phyloP scores from a whole-genome alignment of 2,797 vertebrate genomes.

The Benthosema pterotum region DNA sequence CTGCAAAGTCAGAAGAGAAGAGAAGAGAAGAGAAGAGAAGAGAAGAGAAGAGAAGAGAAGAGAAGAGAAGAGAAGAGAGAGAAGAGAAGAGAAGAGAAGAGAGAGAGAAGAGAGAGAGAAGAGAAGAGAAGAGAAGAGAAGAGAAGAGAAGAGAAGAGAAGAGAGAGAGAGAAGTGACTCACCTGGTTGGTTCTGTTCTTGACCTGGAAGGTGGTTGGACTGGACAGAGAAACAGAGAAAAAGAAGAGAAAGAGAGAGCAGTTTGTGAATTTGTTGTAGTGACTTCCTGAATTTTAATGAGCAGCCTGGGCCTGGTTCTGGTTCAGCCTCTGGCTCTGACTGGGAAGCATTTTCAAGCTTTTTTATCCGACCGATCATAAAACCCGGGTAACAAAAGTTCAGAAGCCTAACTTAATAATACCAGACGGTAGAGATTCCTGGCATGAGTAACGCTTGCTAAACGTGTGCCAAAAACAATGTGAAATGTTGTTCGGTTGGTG shows the following conservation, averaged over 20 bases:
- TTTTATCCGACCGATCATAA: too few relatives aligned
- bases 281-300: too few relatives aligned
- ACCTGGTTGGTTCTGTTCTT: conserved; percentile 85
- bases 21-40: background rate
- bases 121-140: background rate
- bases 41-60: background rate
- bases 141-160: background rate
- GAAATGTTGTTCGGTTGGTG: too few relatives aligned
- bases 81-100: background rate
- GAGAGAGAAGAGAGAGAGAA: background rate
- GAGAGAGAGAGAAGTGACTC: too few relatives aligned
- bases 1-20: background rate
- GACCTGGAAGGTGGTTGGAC: conserved; percentile 89
- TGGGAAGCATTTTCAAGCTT: too few relatives aligned
- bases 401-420: too few relatives aligned
- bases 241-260: conserved; percentile 16
- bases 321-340: too few relatives aligned
- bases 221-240: conserved; percentile 64
- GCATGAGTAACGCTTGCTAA: too few relatives aligned
- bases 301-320: too few relatives aligned
- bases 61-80: background rate
- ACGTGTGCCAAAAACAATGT: too few relatives aligned
- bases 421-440: too few relatives aligned
- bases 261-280: background rate
- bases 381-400: too few relatives aligned